Base-by-base conservation (phyloP, 2,888 invertebrate genomes). In the Leptinotarsa peninsularis region DNA sequence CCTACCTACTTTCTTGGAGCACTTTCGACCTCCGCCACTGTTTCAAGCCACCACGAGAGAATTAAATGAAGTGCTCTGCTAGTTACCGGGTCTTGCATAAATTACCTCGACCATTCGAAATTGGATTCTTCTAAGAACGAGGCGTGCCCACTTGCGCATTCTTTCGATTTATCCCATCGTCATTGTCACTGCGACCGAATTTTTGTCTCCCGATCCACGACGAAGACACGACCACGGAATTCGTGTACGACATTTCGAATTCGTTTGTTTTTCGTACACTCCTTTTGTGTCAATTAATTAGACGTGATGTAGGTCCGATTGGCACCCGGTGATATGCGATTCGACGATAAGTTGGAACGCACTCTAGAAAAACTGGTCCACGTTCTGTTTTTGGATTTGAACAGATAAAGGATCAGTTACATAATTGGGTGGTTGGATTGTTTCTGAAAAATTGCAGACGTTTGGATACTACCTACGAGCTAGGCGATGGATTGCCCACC, bases 121-220 rank as follows among this genome's bases (percentile, higher is more conserved):
- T 69, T 73, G 71, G 75, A 72, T 73, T 77, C 75, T 77, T 73
- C 72, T 72, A 58, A 77, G 77, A 75, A 77, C 71, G 73, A 75
- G 77, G 77, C 70, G 77, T 75, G 77, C 71, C 76, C 73, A 49
- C 73, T 71, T 69, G 75, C 54, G 71, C 77, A 75, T 77, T 75
- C 75, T 69, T 75, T 73, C 73, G 58, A 71, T 77, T 75, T 73
- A 73, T 71, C 73, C 60, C 71, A 60, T 72, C 73, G 52, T 70
- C 66, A 67, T 71, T 74, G 76, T 77, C 76, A 74, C 74, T 70
- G 74, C 74, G 73, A 69, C 71, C 69, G 72, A 58, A 72, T 72
- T 72, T 72, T 58, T 49, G 49, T 58, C 43, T 21, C 52, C 68
- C 13, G n/a, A 63, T 1, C 33, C 17, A 63, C 71, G 56, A 67